Evolutionary conservation across 2,113 vertebrate genomes (phyloP), one percentile per base, ranked within the genome.

Genomic region (Melanocharis versteri): DNA sequence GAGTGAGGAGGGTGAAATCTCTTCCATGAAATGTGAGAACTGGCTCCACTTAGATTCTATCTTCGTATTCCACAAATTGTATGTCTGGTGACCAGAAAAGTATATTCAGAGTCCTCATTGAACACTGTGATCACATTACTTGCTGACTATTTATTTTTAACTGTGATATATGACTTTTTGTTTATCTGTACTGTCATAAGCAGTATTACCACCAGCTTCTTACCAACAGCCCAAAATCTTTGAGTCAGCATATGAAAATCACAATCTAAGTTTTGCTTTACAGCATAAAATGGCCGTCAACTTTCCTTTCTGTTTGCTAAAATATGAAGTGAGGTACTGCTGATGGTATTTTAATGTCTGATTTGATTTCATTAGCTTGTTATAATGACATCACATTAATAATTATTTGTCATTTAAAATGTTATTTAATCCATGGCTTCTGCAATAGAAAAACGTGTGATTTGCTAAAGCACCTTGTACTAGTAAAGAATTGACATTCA

Each of bases 1-100:
- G n/a, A 80, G 64, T 1, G 0, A 40, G 15, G 3, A 0, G 8
- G 8, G 4, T 62, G 5, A 21, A 77, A 24, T 45, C 3, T 40
- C 23, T 48, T 2, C 0, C 11, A 21, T 24, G 24, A 58, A 9
- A 28, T 6, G 4, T 45, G 6, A 79, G 53, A 65, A 53, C 4
- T 44, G 8, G 4, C 11, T 80, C 47, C 15, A 27, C 5, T 30
- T 77, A 54, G 5, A 78, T 65, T 70, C 33, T 72, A 13, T 16
- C 10, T 73, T 37, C 56, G 33, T 76, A 71, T 77, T 39, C 42
- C 57, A 73, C 17, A 56, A 23, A 57, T 35, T 51, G 8, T 14
- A 10, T 18, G 3, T 21, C 58, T 92, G 71, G 51, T 22, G 53
- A n/a, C 71, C 24, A 75, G 15, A 22, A 83, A 27, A 44, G n/a